A percentile compares a stretch with the other conserved stretches of the same genome.
Evolutionary conservation across 2,797 vertebrate species (phyloP).

Genomic region (Apogon talboti): DNA sequence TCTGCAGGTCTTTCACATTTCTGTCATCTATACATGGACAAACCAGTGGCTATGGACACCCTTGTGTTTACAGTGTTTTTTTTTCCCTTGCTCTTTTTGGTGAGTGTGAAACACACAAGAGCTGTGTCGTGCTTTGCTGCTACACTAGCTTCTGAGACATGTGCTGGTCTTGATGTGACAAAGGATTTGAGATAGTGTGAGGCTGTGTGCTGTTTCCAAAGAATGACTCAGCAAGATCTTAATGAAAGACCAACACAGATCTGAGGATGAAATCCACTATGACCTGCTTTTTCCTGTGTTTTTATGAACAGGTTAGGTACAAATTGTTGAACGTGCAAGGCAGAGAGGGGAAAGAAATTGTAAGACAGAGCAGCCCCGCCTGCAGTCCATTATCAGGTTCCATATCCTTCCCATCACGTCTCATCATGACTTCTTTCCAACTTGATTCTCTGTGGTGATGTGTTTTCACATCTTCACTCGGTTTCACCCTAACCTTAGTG

Average conservation of each 20-base stretch:
- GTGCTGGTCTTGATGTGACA: conserved; percentile 52
- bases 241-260: conserved; percentile 48
- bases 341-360: conserved; percentile 22
- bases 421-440: conserved; percentile 58
- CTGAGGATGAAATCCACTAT: conserved; percentile 23
- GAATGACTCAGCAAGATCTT: conserved; percentile 62
- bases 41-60: background rate
- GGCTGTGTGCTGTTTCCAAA: conserved; percentile 37
- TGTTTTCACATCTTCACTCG: conserved; percentile 55
- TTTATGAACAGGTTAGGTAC: conserved; percentile 26
- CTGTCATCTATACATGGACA: too few relatives aligned
- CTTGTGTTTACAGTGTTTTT: conserved; percentile 12
- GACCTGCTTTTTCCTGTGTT: conserved; percentile 28
- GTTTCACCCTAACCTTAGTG: conserved; percentile 45
- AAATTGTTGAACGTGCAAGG: conserved; percentile 16
- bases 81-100: background rate
- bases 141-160: conserved; percentile 44
- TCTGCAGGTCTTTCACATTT: too few relatives aligned
- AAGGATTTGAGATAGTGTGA: conserved; percentile 47
- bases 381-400: conserved; percentile 65
- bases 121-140: conserved; percentile 30
- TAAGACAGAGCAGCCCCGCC: conserved; percentile 26
- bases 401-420: conserved; percentile 61
- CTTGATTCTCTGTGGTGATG: conserved; percentile 52
- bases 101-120: conserved; percentile 25